These are phyloP conservation scores for Arge pagana DNA, from an alignment of 2,888 invertebrate genomes.

Conservation along the genomic window DNA sequence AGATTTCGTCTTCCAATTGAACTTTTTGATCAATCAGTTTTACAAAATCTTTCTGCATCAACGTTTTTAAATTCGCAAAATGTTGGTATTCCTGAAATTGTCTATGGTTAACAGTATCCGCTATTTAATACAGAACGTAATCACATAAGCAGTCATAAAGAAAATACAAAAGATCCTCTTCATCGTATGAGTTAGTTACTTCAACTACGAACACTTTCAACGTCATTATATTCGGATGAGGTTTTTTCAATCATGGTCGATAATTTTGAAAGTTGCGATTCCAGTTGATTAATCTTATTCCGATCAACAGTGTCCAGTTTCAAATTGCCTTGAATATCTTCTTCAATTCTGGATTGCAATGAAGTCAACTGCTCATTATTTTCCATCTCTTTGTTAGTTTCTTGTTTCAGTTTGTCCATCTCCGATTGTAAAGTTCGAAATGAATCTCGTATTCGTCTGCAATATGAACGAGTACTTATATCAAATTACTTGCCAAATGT, in stretches of 20 bases:
- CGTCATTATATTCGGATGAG: constrained; percentile 65
- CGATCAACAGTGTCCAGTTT: constrained; percentile 61
- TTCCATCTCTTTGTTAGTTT: constrained; percentile 68
- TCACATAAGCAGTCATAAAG: no score
- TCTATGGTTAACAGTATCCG: not conserved
- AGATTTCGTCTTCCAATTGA: constrained; percentile 68
- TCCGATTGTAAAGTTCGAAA: constrained; percentile 64
- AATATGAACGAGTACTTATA: constrained; percentile 34
- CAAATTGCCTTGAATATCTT: constrained; percentile 60
- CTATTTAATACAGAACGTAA: not conserved
- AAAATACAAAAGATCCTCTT: not conserved
- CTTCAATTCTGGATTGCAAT: constrained; percentile 64
- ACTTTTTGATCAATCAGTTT: constrained; percentile 62
- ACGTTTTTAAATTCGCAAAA: constrained; percentile 57
- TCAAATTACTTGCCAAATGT: no score
- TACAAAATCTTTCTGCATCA: constrained; percentile 60
- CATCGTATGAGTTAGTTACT: not conserved
- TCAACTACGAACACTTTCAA: constrained; percentile 52
- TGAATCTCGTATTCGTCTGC: constrained; percentile 65
- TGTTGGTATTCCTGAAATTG: constrained; percentile 60
- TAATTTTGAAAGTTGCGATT: constrained; percentile 63
- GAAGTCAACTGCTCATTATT: constrained; percentile 68
- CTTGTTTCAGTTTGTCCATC: constrained; percentile 71
- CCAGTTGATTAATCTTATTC: constrained; percentile 60
- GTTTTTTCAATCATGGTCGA: constrained; percentile 66